phyloP scores from a whole-genome alignment of 2,113 vertebrate genomes.

The Taurulus bubalis region DNA sequence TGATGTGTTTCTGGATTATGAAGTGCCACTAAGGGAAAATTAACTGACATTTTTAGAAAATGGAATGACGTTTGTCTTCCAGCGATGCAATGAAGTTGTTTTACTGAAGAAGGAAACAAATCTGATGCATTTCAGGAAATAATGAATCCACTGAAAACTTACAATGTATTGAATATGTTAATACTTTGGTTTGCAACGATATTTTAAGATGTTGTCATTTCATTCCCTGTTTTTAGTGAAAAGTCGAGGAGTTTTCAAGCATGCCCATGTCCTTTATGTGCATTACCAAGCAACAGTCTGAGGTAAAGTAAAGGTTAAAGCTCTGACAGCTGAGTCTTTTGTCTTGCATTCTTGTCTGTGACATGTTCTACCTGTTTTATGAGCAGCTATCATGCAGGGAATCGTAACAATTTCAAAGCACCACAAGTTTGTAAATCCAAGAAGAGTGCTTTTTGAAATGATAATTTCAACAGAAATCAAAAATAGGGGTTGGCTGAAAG shows the following conservation, averaged over 20 bases:
- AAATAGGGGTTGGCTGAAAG: too few relatives aligned
- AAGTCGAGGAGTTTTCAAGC: neutral
- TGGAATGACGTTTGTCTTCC: neutral
- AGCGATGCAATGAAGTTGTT: neutral
- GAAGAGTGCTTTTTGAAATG: neutral
- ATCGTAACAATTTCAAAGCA: neutral
- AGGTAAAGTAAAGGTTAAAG: slow-evolving; percentile 10
- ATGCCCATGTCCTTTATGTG: neutral
- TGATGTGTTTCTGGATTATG: neutral
- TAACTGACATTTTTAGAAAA: slow-evolving; percentile 3
- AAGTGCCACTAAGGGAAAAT: slow-evolving; percentile 21
- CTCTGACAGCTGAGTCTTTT: slow-evolving; percentile 25
- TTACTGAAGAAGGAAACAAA: neutral
- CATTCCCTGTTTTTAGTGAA: neutral
- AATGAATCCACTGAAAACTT: neutral
- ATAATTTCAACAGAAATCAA: neutral
- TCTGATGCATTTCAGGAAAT: neutral
- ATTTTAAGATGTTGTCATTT: neutral
- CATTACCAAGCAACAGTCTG: slow-evolving; percentile 28
- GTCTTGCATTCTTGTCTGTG: slow-evolving; percentile 43
- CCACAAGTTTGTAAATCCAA: neutral
- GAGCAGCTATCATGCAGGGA: neutral
- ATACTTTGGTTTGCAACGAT: neutral
- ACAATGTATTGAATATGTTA: neutral
- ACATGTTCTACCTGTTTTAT: slow-evolving; percentile 50